Conservation (phyloP, 2,113 vertebrate species). For the Melanerpes aurifrons region DNA sequence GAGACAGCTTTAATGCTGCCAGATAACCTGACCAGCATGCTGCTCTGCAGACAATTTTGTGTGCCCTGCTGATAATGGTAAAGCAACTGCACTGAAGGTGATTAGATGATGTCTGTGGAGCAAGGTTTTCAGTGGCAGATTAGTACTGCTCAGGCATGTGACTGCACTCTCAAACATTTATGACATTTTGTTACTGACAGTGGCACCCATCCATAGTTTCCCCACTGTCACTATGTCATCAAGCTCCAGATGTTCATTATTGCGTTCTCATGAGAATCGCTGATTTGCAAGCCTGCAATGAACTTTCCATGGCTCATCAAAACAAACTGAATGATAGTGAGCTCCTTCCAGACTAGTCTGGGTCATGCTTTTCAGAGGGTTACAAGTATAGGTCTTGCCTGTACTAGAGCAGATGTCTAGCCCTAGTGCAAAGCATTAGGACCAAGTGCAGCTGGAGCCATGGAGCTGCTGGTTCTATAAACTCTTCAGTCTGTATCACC, state of each 20-base stretch:
- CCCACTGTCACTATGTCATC: not conserved
- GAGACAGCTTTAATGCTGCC: not conserved
- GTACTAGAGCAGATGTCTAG: not conserved
- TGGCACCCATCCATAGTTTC: not conserved
- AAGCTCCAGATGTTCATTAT: not conserved
- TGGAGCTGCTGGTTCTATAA: not conserved
- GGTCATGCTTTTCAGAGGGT: not conserved
- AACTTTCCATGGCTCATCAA: not conserved
- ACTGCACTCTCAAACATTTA: not conserved
- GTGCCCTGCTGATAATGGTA: not conserved
- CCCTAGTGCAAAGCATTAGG: not conserved
- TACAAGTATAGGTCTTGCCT: not conserved
- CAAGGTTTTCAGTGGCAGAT: not conserved
- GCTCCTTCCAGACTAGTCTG: not conserved
- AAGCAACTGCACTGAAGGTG: not conserved
- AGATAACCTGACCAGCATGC: not conserved
- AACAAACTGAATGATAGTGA: not conserved
- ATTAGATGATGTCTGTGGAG: not conserved
- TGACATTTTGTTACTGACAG: not conserved
- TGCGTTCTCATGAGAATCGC: not conserved
- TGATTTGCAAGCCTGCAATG: not conserved
- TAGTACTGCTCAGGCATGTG: not conserved
- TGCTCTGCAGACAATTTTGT: not conserved
- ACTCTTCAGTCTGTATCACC: not conserved
- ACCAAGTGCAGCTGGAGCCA: not conserved